Conservation (phyloP, 2,113 vertebrate genomes). For the Bambusicola thoracicus region DNA sequence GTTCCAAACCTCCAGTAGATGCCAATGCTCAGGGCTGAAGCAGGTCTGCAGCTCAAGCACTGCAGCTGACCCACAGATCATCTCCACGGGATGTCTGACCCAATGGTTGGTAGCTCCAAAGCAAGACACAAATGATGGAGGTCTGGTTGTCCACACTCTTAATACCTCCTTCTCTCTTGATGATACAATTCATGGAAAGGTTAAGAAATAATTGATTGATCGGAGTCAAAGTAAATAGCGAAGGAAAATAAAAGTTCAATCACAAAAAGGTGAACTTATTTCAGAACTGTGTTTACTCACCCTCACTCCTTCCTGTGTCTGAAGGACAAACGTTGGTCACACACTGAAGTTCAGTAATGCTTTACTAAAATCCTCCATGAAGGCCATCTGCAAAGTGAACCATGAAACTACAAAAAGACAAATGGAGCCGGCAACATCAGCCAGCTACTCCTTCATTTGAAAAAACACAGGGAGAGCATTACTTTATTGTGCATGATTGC, state of each 20-base stretch:
- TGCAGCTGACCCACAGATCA: not conserved
- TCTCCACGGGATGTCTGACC: not conserved
- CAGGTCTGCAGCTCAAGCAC: not conserved
- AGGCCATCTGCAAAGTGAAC: not conserved
- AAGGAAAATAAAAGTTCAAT: not conserved
- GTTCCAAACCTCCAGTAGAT: not conserved
- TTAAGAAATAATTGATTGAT: not conserved
- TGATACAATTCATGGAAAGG: not conserved
- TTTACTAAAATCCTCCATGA: not conserved
- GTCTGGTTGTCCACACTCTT: not conserved
- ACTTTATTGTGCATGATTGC: not conserved
- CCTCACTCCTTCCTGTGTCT: not conserved
- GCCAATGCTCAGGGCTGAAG: not conserved
- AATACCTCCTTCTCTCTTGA: not conserved
- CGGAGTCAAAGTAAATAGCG: not conserved
- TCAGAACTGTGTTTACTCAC: not conserved
- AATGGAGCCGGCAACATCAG: not conserved
- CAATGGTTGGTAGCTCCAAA: not conserved
- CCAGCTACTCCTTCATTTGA: not conserved
- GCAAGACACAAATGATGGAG: not conserved
- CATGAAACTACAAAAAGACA: not conserved
- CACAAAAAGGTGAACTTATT: not conserved
- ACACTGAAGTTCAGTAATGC: not conserved
- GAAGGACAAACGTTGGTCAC: not conserved
- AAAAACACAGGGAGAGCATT: not conserved